These are phyloP conservation scores for Drosophila acutilabella DNA, from an alignment of 2,888 invertebrate genomes.

Conservation along the genomic window DNA sequence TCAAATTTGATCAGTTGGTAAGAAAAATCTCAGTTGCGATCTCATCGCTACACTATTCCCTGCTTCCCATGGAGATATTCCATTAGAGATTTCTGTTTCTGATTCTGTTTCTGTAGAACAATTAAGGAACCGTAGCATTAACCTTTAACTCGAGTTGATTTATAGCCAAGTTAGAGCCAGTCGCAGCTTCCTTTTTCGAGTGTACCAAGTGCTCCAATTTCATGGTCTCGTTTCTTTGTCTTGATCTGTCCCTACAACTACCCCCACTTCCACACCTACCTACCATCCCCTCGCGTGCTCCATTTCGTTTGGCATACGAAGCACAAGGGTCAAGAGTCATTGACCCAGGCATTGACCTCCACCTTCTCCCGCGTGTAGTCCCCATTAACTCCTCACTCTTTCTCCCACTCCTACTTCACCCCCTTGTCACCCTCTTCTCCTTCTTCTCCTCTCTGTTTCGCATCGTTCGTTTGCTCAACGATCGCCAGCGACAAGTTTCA, in stretches of 20 bases:
- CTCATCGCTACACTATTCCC: background rate
- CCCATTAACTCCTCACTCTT: slow-evolving; percentile 5
- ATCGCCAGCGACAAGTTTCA: slow-evolving; percentile 59
- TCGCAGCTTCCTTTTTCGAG: slow-evolving; percentile 16
- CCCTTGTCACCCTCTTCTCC: background rate
- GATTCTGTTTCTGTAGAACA: background rate
- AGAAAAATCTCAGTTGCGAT: too few relatives aligned
- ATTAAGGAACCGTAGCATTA: background rate
- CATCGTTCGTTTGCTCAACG: slow-evolving; percentile 20
- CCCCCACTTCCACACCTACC: too few relatives aligned
- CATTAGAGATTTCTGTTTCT: background rate
- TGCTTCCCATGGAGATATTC: background rate
- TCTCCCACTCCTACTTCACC: background rate
- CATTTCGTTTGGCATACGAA: background rate
- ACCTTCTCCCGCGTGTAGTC: slow-evolving; percentile 48
- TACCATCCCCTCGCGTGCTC: background rate
- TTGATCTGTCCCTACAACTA: background rate
- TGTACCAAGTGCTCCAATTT: slow-evolving; percentile 23
- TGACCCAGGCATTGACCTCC: slow-evolving; percentile 73
- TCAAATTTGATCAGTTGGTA: too few relatives aligned
- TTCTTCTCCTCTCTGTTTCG: background rate
- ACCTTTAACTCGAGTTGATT: slow-evolving; percentile 6
- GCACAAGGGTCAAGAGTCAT: slow-evolving; percentile 63
- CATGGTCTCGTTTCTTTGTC: slow-evolving; percentile 1
- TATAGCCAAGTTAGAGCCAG: background rate